phyloP scores from a whole-genome alignment of 2,113 vertebrate species.

The Pelusios castaneus region DNA sequence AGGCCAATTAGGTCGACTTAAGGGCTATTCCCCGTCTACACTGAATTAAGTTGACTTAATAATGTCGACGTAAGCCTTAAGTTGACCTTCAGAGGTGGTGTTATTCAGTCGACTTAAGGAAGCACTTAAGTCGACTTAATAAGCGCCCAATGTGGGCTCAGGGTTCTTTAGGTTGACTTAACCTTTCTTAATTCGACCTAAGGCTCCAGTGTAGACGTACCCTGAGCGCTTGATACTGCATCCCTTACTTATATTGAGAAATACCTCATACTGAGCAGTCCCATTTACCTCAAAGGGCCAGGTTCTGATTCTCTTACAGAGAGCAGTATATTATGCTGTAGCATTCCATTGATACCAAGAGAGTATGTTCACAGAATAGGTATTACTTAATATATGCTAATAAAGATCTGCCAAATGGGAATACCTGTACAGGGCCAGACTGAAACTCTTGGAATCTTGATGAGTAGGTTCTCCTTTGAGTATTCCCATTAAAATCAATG shows the following conservation, averaged over 20 bases:
- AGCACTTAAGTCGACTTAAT: too few relatives aligned
- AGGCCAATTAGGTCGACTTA: too few relatives aligned
- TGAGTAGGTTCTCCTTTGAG: not conserved
- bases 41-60: too few relatives aligned
- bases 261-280: not conserved
- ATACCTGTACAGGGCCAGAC: not conserved
- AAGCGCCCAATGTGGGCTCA: too few relatives aligned
- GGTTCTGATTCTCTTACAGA: not conserved
- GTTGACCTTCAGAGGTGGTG: too few relatives aligned
- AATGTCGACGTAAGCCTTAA: too few relatives aligned
- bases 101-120: too few relatives aligned
- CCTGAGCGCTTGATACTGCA: constrained; percentile 17
- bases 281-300: not conserved
- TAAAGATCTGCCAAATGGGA: not conserved
- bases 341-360: not conserved
- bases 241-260: not conserved
- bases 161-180: too few relatives aligned
- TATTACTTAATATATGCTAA: not conserved
- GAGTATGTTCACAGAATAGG: not conserved
- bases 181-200: too few relatives aligned
- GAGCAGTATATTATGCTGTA: not conserved
- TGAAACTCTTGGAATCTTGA: not conserved
- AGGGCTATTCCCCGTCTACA: too few relatives aligned
- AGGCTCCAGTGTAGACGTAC: too few relatives aligned
- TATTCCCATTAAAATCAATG: not conserved